phyloP scores from a whole-genome alignment of 2,797 vertebrate genomes.

The Luscinia megarhynchos region DNA sequence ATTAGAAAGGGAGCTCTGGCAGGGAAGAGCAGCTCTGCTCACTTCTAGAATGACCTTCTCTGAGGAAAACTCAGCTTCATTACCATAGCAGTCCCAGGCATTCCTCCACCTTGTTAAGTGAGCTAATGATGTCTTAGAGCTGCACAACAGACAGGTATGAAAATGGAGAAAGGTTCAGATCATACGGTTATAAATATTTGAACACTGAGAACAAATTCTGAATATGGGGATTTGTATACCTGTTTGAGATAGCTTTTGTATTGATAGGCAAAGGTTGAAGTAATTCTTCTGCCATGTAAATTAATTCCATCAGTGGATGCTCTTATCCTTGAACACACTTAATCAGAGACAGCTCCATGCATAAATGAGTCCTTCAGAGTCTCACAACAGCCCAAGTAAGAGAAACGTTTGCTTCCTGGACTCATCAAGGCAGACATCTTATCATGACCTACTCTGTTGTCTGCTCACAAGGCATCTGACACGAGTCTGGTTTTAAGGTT shows the following conservation, averaged over 20 bases:
- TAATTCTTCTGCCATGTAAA: constrained; percentile 25
- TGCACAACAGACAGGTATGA: background rate
- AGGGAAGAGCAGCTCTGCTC: constrained; percentile 28
- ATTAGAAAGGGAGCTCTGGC: constrained; percentile 43
- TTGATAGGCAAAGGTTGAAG: constrained; percentile 36
- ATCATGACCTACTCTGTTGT: background rate
- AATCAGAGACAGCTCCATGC: constrained; percentile 34
- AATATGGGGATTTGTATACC: constrained; percentile 11
- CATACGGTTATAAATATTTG: constrained; percentile 54
- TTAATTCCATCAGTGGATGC: constrained; percentile 46
- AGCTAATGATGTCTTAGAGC: constrained; percentile 39
- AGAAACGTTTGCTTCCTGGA: background rate
- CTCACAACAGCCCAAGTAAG: background rate
- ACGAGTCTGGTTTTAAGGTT: background rate
- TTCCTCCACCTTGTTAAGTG: constrained; percentile 45
- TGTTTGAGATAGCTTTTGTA: constrained; percentile 47
- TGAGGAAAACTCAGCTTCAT: constrained; percentile 46
- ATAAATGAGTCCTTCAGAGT: constrained; percentile 54
- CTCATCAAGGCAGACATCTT: background rate
- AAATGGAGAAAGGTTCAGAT: constrained; percentile 28
- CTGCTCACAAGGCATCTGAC: background rate
- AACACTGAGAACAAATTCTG: background rate
- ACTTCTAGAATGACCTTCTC: constrained; percentile 55
- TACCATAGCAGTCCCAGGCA: constrained; percentile 44
- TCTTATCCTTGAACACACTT: constrained; percentile 57